Conservation (phyloP, 1,140 invertebrate species). For the Panagrolaimus sp. region DNA sequence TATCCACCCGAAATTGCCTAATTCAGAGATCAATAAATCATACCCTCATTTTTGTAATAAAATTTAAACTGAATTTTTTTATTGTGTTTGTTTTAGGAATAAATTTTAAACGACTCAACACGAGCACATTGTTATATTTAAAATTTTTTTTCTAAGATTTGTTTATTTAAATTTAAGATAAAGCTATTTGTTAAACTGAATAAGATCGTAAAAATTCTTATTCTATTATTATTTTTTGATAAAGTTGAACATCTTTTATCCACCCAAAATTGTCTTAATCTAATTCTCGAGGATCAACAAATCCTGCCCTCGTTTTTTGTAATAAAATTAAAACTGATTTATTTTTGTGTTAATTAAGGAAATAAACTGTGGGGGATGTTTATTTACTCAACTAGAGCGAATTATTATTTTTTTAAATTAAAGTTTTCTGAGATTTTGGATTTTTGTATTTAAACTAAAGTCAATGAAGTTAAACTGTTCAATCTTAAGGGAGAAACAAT, state of each 20-base stretch:
- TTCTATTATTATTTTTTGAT: conserved; percentile 9
- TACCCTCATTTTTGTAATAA: no score
- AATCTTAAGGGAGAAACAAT: no score
- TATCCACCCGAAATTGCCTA: no score
- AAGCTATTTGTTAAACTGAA: not conserved
- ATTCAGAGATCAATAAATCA: no score
- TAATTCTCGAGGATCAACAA: conserved; percentile 47
- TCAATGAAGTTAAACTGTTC: no score
- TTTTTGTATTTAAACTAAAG: conserved; percentile 55
- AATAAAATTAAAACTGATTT: no score
- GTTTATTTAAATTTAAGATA: conserved; percentile 1
- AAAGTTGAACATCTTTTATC: not conserved
- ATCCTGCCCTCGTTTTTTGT: no score
- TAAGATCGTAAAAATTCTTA: not conserved
- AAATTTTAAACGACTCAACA: not conserved
- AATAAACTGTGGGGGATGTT: no score
- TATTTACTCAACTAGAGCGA: conserved; percentile 57
- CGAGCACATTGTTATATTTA: no score
- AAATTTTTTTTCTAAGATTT: conserved; percentile 22
- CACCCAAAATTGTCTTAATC: conserved; percentile 44
- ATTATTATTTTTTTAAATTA: conserved; percentile 39
- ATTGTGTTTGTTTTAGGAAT: not conserved
- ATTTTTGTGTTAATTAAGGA: no score
- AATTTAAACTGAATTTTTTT: not conserved
- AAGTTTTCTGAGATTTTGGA: conserved; percentile 20